These are phyloP conservation scores for Leptodactylus fuscus DNA, from an alignment of 2,113 vertebrate genomes.

Conservation along the genomic window DNA sequence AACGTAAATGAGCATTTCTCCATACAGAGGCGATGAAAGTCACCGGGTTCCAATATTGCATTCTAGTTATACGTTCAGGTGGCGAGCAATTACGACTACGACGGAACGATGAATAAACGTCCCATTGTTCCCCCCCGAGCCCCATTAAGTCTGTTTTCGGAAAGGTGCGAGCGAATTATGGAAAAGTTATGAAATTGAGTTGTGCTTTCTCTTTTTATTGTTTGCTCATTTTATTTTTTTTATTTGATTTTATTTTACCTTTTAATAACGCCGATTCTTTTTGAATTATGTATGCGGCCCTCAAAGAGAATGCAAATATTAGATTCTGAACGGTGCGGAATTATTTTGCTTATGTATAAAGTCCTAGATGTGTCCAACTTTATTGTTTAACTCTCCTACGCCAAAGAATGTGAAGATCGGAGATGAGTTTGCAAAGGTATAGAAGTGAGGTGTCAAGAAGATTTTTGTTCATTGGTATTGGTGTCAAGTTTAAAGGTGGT, in stretches of 20 bases:
- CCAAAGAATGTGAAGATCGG: too few relatives aligned
- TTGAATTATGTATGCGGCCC: not conserved
- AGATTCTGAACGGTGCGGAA: not conserved
- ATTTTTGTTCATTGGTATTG: too few relatives aligned
- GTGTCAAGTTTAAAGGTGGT: too few relatives aligned
- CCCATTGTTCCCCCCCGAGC: not conserved
- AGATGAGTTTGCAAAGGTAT: too few relatives aligned
- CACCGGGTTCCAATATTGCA: not conserved
- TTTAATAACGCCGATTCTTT: not conserved
- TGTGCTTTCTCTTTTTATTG: too few relatives aligned
- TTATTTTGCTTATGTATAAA: not conserved
- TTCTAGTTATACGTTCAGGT: slow-evolving; percentile 13
- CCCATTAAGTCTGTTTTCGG: not conserved
- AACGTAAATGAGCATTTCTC: not conserved
- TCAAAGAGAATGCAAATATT: not conserved
- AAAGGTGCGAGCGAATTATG: not conserved
- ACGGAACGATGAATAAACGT: not conserved
- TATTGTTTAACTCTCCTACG: too few relatives aligned
- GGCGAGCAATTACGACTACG: not conserved
- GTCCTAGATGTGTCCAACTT: too few relatives aligned
- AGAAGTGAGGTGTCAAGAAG: too few relatives aligned
- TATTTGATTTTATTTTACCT: not conserved
- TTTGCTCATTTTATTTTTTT: not conserved
- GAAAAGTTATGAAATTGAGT: not conserved
- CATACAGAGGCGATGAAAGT: slow-evolving; percentile 7